These are phyloP conservation scores for Dasypus novemcinctus DNA, from an alignment of 2,113 vertebrate genomes.

Conservation along the genomic window DNA sequence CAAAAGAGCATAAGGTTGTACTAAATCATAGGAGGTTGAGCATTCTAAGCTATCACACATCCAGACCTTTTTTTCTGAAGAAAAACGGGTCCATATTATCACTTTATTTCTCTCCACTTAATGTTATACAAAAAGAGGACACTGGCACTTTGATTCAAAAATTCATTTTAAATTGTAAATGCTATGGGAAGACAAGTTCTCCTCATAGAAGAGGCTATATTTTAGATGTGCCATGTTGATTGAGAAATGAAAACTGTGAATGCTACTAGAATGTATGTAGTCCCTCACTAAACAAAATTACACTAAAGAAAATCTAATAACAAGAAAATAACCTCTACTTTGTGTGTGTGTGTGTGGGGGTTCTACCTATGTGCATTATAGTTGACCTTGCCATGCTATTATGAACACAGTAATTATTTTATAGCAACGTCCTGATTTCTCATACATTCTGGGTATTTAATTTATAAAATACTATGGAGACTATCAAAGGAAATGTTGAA, in stretches of 20 bases:
- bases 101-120: slow-evolving; percentile 17
- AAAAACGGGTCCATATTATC: not conserved
- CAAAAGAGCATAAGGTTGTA: too few species aligned
- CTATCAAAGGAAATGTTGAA: not conserved
- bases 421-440: not conserved
- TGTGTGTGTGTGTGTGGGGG: too few species aligned
- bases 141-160: not conserved
- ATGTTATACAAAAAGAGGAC: slow-evolving; percentile 6
- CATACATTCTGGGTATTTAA: not conserved
- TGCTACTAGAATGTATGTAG: not conserved
- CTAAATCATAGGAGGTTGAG: too few species aligned
- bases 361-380: not conserved
- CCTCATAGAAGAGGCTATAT: not conserved
- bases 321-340: not conserved
- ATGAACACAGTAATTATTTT: not conserved
- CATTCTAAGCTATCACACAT: too few species aligned
- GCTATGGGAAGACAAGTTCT: not conserved
- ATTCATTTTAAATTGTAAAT: slow-evolving; percentile 37
- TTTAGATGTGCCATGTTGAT: not conserved
- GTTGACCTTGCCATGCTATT: not conserved
- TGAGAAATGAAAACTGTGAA: slow-evolving; percentile 32
- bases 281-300: slow-evolving; percentile 33
- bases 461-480: not conserved
- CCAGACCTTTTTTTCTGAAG: too few species aligned
- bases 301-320: not conserved